A percentile compares a stretch with the other conserved stretches of the same genome.
phyloP scores from a whole-genome alignment of 64 coral and sea anemone genomes.

The Exaiptasia diaphana region DNA sequence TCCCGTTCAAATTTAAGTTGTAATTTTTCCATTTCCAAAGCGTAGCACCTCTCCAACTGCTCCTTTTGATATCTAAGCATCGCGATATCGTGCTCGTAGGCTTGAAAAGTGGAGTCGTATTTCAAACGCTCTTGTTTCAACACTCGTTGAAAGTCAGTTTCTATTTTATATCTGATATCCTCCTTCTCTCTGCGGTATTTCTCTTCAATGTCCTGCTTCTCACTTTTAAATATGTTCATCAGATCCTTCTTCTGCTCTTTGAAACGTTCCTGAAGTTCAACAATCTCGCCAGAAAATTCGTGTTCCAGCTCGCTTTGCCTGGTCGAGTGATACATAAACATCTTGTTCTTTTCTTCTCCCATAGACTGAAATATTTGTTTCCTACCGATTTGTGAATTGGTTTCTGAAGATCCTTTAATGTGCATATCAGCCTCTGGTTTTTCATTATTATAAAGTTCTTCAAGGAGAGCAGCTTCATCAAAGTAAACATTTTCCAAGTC shows the following conservation, averaged over 20 bases:
- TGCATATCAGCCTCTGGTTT: slow-evolving; percentile 92
- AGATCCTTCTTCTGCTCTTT: slow-evolving; percentile 96
- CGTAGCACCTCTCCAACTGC: slow-evolving; percentile 79
- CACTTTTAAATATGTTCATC: slow-evolving; percentile 90
- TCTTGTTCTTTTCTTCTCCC: slow-evolving; percentile 66
- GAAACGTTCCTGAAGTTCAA: slow-evolving; percentile 90
- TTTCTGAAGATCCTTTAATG: slow-evolving; percentile 58
- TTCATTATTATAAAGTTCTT: slow-evolving; percentile 60
- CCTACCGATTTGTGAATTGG: slow-evolving; percentile 49
- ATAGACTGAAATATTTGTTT: slow-evolving; percentile 53
- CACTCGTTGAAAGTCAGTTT: slow-evolving; percentile 76
- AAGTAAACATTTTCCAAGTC: slow-evolving; percentile 86
- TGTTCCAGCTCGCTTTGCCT: slow-evolving; percentile 76
- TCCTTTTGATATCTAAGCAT: slow-evolving; percentile 96
- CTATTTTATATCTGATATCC: slow-evolving; percentile 82
- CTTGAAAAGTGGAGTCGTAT: slow-evolving; percentile 88
- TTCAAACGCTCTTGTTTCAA: slow-evolving; percentile 85
- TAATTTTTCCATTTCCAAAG: slow-evolving; percentile 84
- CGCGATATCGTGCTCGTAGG: slow-evolving; percentile 93
- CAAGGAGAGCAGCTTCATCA: slow-evolving; percentile 58
- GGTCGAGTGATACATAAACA: slow-evolving; percentile 70
- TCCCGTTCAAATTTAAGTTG: slow-evolving; percentile 87
- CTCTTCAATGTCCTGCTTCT: slow-evolving; percentile 73
- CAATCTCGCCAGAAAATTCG: slow-evolving; percentile 83
- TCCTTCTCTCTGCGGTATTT: slow-evolving; percentile 74